Percentiles rank a stretch among this genome's conserved stretches.
Evolutionary conservation across 2,888 invertebrate genomes (phyloP).

Genomic region (Anorthoa munda): DNA sequence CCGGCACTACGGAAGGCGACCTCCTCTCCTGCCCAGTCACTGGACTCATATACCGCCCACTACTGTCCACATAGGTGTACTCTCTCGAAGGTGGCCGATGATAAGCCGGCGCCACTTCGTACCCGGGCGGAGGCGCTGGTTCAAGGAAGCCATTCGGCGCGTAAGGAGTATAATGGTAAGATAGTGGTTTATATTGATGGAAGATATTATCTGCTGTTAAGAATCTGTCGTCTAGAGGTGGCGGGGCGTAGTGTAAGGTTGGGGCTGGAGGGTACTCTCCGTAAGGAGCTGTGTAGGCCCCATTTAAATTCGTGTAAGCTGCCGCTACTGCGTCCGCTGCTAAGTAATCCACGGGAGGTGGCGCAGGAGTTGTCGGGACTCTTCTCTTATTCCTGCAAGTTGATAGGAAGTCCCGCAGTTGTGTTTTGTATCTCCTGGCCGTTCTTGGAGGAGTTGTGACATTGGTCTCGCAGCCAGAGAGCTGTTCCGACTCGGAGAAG

Average conservation of each 20-base stretch:
- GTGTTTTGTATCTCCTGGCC: slow-evolving; percentile 97
- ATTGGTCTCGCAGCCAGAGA: slow-evolving; percentile 92
- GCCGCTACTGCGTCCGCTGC: slow-evolving; percentile 93
- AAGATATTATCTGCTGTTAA: slow-evolving; percentile 96
- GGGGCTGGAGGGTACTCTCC: slow-evolving; percentile 93
- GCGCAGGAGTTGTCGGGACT: slow-evolving; percentile 90
- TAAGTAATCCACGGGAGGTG: slow-evolving; percentile 93
- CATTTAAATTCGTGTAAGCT: slow-evolving; percentile 95
- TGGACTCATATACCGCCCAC: slow-evolving; percentile 91
- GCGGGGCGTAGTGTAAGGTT: slow-evolving; percentile 93
- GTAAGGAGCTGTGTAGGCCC: slow-evolving; percentile 95
- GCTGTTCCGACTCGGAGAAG: slow-evolving; percentile 96
- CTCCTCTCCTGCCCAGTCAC: slow-evolving; percentile 92
- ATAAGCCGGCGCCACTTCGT: slow-evolving; percentile 92
- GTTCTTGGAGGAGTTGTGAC: slow-evolving; percentile 94
- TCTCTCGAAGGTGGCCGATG: slow-evolving; percentile 91
- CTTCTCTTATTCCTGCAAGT: slow-evolving; percentile 97
- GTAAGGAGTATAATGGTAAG: slow-evolving; percentile 94
- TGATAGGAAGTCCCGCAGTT: slow-evolving; percentile 97
- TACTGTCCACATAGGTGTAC: slow-evolving; percentile 91
- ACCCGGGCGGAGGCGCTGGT: slow-evolving; percentile 92
- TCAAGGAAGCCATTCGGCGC: slow-evolving; percentile 96
- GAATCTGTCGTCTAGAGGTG: slow-evolving; percentile 93
- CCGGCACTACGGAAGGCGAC: slow-evolving; percentile 91
- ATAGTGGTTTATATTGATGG: slow-evolving; percentile 97